Evolutionary conservation across 2,797 vertebrate genomes (phyloP), one percentile per base, ranked within the genome.

Genomic region (Danio aesculapii): DNA sequence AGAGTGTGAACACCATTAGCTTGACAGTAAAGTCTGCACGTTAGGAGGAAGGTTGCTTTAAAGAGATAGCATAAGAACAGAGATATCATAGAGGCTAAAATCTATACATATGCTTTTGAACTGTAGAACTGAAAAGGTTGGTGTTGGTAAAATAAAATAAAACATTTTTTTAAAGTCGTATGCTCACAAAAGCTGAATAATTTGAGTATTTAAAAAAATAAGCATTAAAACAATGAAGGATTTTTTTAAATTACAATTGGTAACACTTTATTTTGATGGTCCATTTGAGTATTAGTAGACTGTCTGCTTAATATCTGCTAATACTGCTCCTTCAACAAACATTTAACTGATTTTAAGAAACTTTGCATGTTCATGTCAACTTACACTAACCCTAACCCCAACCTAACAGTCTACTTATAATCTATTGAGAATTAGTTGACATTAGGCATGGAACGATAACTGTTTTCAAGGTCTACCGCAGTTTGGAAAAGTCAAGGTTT

Each of bases 1-100:
- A 49, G 57, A 74, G 72, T 62, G 57, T 62, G 58, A 62, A 74
- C 57, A 74, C 13, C 46, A 74, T 62, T 74, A 47, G 57, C 46
- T 19, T 50, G 43, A 73, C 43, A 62, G 72, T 74, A 61, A 74
- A 62, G 9, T 74, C n/a, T 46, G 43, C 70, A 46, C 21, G 70
- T 58, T 58, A 72, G 41, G 16, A 72, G 14, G 41, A 72, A 72
- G 52, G 69, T 44, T 72, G 69, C 41, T 57, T 57, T 12, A 74
- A 41, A 73, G 43, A 8, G 14, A 44, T 39, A 21, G 41, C 43
- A 43, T 55, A 55, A 6, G 4, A 4, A 70, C 50, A 55, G 9
- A 70, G 30, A 53, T 7, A n/a, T 14, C 30, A 10, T 11, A 52
- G 6, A n/a, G 14, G 21, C 8, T 69, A 52, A 69, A 69, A 39